Base-by-base conservation (phyloP, 2,888 invertebrate species). In the Lissonota sp. region DNA sequence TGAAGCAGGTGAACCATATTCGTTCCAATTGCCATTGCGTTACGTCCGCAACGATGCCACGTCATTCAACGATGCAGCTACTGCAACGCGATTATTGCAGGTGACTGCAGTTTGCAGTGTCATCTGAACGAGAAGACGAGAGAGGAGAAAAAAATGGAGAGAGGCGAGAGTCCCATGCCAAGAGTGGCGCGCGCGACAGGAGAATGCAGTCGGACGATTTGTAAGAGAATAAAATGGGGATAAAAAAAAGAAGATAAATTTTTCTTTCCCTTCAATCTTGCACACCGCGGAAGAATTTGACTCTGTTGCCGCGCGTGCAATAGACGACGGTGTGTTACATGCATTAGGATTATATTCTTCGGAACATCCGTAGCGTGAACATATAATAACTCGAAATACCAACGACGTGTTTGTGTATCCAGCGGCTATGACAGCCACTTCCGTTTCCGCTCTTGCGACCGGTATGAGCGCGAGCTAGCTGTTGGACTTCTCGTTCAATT, bases 401-500 rank as follows among this genome's bases (percentile, higher is more conserved):
- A 26, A 64, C 85, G 84, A 86, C 84, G 67, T 89, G 89, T 91
- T 91, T 91, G 89, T 90, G 88, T 90, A 90, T 87, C 88, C 89
- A 91, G 73, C 80, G 53, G 90, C 88, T 91, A 90, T 91, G 91
- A 92, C 91, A 91, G 89, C 87, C 88, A 89, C 90, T 91, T 92
- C 92, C 92, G 92, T 88, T 91, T 92, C 91, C 92, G 91, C 80
- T 89, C 85, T 87, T 77, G 83, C 58, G 84, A 90, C 90, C 51
- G 26, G 26, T 26, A 88, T 85, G 88, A 79, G 82, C 73, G 86
- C 85, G 88, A 79, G 82, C 73, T 85, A 86, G 40, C 60, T 67
- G 69, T 69, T 72, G 64, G 58, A 70, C 73, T 58, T 58, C 67
- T 79, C 49, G 78, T 76, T 69, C 64, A 69, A 42, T 37, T 73